These are phyloP conservation scores for Aromia moschata DNA, from an alignment of 2,888 invertebrate genomes.

Conservation along the genomic window DNA sequence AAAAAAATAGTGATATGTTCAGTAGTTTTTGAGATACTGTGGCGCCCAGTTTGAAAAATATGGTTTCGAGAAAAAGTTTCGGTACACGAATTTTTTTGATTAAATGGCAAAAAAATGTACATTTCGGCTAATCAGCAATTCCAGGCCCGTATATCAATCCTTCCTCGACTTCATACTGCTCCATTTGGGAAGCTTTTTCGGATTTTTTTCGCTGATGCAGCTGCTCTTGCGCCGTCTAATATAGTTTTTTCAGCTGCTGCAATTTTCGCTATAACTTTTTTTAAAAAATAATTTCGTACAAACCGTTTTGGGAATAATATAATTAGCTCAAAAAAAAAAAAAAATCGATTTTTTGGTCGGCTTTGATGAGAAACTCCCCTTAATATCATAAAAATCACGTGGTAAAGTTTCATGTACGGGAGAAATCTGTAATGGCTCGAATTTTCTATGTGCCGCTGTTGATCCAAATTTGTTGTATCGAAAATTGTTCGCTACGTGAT, in stretches of 20 bases:
- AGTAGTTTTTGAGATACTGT: neutral
- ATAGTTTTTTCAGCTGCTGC: neutral
- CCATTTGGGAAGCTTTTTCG: neutral
- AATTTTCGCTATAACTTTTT: neutral
- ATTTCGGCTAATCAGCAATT: neutral
- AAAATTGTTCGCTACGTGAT: no score
- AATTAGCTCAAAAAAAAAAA: neutral
- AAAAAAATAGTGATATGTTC: neutral
- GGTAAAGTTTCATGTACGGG: no score
- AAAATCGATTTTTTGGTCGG: neutral
- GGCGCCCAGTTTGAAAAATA: neutral
- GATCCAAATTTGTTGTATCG: no score
- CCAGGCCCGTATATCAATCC: neutral
- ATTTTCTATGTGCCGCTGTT: no score
- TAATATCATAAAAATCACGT: no score
- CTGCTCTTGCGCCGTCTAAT: neutral
- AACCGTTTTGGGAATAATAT: neutral
- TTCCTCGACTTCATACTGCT: neutral
- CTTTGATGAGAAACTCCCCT: neutral
- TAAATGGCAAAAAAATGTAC: neutral
- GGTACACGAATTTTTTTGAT: neutral
- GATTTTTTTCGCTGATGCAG: neutral
- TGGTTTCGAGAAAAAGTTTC: neutral
- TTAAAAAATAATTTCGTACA: neutral
- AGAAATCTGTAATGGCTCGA: no score